These are phyloP conservation scores for Ranitomeya variabilis DNA, from an alignment of 2,113 vertebrate species.

Conservation along the genomic window DNA sequence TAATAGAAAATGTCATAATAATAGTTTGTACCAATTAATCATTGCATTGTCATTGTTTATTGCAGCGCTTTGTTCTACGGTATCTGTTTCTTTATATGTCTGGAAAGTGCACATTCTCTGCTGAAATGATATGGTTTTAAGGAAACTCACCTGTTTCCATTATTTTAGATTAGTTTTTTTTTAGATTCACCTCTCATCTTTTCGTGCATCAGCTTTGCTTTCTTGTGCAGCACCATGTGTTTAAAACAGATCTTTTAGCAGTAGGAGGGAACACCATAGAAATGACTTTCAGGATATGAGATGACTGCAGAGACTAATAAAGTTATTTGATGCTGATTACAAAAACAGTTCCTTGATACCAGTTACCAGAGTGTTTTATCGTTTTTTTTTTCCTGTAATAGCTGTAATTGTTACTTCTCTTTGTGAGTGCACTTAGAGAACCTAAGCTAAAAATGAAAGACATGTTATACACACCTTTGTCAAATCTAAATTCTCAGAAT, in stretches of 20 bases:
- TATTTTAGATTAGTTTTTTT: constrained; percentile 33
- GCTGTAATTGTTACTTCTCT: neutral
- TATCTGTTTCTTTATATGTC: constrained; percentile 20
- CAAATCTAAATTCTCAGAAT: too few species aligned
- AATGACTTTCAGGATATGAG: constrained; percentile 55
- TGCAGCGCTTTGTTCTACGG: neutral
- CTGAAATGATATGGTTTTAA: constrained; percentile 14
- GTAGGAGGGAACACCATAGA: constrained; percentile 47
- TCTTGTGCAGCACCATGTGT: constrained; percentile 40
- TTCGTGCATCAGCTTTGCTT: constrained; percentile 24
- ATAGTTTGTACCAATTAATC: neutral
- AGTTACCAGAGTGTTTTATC: neutral
- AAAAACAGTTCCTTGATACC: constrained; percentile 34
- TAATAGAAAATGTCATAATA: constrained; percentile 1
- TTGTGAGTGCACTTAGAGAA: neutral
- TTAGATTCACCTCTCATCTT: constrained; percentile 21
- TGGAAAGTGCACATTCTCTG: constrained; percentile 7
- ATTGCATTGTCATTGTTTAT: neutral
- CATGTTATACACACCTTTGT: too few species aligned
- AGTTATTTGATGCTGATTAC: constrained; percentile 44
- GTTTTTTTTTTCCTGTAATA: neutral
- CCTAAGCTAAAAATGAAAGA: neutral
- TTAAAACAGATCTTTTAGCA: constrained; percentile 46
- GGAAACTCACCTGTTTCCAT: constrained; percentile 48
- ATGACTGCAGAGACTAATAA: constrained; percentile 51